A percentile compares a stretch with the other conserved stretches of the same genome.
These are phyloP conservation scores for Meta bourneti DNA, from an alignment of 2,888 invertebrate genomes.

Conservation along the genomic window DNA sequence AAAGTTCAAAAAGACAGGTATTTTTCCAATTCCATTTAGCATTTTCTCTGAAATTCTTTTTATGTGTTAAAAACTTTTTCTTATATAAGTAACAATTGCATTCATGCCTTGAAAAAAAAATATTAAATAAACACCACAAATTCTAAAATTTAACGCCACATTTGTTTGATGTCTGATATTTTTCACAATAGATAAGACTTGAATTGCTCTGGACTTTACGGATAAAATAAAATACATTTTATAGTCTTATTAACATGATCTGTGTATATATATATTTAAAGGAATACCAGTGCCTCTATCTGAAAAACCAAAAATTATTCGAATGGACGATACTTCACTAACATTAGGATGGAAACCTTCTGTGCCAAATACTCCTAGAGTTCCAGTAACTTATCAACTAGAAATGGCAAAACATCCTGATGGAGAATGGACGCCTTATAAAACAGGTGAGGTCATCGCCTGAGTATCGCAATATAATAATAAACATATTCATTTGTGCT, in stretches of 20 bases:
- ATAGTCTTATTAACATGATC: too few species aligned
- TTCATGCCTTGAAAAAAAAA: too few species aligned
- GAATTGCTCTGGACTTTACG: too few species aligned
- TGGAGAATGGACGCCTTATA: slow-evolving; percentile 94
- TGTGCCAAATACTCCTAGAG: slow-evolving; percentile 90
- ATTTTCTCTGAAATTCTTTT: background rate
- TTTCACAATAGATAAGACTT: too few species aligned
- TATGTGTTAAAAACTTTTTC: too few species aligned
- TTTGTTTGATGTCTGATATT: too few species aligned
- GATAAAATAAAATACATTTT: too few species aligned
- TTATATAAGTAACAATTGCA: too few species aligned
- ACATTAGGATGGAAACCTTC: slow-evolving; percentile 97
- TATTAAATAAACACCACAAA: too few species aligned
- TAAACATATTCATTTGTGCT: too few species aligned
- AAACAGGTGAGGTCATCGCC: slow-evolving; percentile 84
- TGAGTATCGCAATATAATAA: too few species aligned
- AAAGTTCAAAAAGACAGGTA: slow-evolving; percentile 76
- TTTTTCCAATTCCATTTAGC: background rate
- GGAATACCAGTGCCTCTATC: slow-evolving; percentile 93
- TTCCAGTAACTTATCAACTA: slow-evolving; percentile 95
- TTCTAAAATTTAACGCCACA: too few species aligned
- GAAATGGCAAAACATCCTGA: slow-evolving; percentile 96
- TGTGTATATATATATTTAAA: slow-evolving; percentile 25
- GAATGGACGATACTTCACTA: slow-evolving; percentile 93
- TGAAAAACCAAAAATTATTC: slow-evolving; percentile 94